Evolutionary conservation across 1,140 invertebrate species (phyloP), one percentile per base, ranked within the genome.

Genomic region (Neodiprion fabricii): DNA sequence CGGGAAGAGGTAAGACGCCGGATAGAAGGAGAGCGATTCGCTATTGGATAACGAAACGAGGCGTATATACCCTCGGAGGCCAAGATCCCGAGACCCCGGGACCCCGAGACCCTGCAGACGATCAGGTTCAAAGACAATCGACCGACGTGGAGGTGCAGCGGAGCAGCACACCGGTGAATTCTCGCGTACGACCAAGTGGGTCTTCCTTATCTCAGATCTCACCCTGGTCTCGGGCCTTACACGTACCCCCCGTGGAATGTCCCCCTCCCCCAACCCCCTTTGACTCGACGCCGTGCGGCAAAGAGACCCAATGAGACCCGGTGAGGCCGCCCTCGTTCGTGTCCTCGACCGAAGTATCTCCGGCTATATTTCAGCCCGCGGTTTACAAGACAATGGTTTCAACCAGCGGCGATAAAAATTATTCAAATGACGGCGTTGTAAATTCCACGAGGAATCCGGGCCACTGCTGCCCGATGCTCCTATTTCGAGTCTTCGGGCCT

Each of bases 311-410:
- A 17, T 61, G 40, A 69, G 67, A 69, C 21, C 21, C 17, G 67
- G 67, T 23, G 21, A 48, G 23, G 21, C 48, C 70, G 23, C 23
- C 75, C 78, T 76, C 79, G 75, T 82, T 61, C 53, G 53, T 61
- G 53, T 61, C 53, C 53, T 61, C 53, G 53, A 17, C 53, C 53
- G 53, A 61, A 61, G 78, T 85, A 85, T 85, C 83, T 84, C 72
- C 76, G 74, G 81, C 79, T 75, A 84, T 85, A 84, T 83, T 84
- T 85, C 78, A 84, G 77, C 10, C 75, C 77, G 81, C 78, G 77
- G 79, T 83, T 84, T 83, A 85, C 83, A 85, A 85, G 83, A 85
- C 83, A 85, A 85, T 85, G 83, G 81, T 83, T 85, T 84, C 83
- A 85, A 76, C 77, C 78, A 78, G 77, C 72, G 75, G 79, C 81